Percentiles rank a stretch among this genome's conserved stretches.
These are phyloP conservation scores for Onychomys leucogaster DNA, from an alignment of 2,797 vertebrate species.

Conservation along the genomic window DNA sequence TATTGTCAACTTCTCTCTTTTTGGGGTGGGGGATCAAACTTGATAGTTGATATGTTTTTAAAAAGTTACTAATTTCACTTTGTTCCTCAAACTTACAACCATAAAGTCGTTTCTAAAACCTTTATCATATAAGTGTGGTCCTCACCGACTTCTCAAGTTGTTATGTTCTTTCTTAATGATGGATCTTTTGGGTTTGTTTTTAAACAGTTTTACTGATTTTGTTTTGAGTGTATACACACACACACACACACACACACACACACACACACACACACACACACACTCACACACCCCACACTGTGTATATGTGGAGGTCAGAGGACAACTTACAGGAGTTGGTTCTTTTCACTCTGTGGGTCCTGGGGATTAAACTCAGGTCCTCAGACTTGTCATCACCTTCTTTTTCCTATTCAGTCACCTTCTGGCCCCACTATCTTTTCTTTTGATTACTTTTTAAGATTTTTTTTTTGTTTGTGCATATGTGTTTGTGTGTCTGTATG, in stretches of 20 bases:
- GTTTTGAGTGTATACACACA: neutral
- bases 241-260: neutral
- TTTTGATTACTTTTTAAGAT: neutral
- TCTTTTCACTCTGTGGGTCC: neutral
- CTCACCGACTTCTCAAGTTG: neutral
- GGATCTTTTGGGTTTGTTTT: neutral
- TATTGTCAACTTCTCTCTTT: slow-evolving; percentile 3
- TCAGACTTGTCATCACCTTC: neutral
- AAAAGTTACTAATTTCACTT: slow-evolving; percentile 18
- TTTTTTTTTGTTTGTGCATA: neutral
- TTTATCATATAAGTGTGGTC: neutral
- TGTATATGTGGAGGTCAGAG: neutral
- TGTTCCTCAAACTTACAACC: slow-evolving; percentile 28
- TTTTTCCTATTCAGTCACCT: neutral
- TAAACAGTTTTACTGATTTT: neutral
- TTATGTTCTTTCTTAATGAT: neutral
- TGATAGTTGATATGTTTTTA: neutral
- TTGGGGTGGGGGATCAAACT: neutral
- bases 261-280: neutral
- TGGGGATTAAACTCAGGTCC: neutral
- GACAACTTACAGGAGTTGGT: neutral
- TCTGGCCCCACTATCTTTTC: neutral
- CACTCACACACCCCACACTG: neutral
- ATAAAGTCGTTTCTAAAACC: slow-evolving; percentile 25
- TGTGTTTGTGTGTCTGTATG: neutral